A percentile compares a stretch with the other conserved stretches of the same genome.
phyloP scores from a whole-genome alignment of 2,797 vertebrate genomes.

The Xiphophorus birchmanni region DNA sequence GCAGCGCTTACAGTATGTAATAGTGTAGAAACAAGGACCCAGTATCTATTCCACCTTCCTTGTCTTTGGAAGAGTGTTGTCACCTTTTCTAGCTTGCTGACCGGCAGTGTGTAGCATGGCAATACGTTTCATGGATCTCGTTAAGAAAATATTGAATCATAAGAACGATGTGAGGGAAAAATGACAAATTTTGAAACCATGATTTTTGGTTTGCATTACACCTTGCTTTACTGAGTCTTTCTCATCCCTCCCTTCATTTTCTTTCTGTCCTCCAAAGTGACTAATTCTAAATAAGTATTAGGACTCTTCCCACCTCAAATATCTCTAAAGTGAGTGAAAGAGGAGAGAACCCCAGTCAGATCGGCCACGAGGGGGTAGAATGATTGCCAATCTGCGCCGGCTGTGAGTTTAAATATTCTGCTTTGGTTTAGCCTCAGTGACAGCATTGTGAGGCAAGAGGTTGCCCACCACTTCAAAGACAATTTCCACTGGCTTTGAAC shows the following conservation, averaged over 20 bases:
- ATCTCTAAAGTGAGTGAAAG: conserved; percentile 60
- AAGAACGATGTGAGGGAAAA: background rate
- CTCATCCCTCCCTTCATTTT: conserved; percentile 10
- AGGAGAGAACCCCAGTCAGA: conserved; percentile 62
- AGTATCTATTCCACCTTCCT: background rate
- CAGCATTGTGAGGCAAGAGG: conserved; percentile 26
- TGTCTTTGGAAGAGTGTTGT: background rate
- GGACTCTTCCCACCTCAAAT: conserved; percentile 58
- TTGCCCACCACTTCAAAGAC: conserved; percentile 39
- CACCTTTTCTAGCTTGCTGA: background rate
- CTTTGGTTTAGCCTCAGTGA: conserved; percentile 39
- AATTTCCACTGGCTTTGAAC: conserved; percentile 38
- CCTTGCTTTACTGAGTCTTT: background rate
- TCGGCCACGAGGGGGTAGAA: conserved; percentile 41
- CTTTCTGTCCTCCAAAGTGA: conserved; percentile 19
- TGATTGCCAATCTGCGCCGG: conserved; percentile 47
- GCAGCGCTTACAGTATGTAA: background rate
- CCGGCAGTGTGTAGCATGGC: background rate
- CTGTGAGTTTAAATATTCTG: conserved; percentile 58
- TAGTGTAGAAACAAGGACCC: background rate
- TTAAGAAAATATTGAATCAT: background rate
- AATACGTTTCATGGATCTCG: background rate
- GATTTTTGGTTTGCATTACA: background rate
- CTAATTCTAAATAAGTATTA: conserved; percentile 55
- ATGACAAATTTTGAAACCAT: background rate